Base-by-base conservation (phyloP, 2,113 vertebrate genomes). In the Oncorhynchus masou region DNA sequence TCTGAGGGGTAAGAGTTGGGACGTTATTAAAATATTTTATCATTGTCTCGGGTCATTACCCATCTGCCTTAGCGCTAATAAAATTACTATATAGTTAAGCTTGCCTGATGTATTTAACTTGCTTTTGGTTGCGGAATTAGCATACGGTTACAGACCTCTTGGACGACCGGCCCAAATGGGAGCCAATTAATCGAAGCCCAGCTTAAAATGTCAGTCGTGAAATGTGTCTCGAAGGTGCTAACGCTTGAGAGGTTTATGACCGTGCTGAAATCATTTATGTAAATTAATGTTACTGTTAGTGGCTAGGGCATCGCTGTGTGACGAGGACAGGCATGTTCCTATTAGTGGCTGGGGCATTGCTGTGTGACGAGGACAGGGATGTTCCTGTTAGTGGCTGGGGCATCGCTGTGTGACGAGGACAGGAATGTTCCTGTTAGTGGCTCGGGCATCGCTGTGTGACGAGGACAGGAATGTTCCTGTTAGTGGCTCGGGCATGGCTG, bases 21-120 rank as follows among this genome's bases (percentile, higher is more conserved):
- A 87, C 80, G 84, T 90, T 88, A 89, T 81, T 80, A 76, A 83
- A 16, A 16, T 82, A 74, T 86, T 89, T 84, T 82, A 85, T 88
- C 87, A 86, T 86, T 82, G 83, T 77, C 84, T 71, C 81, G 75
- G 74, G 78, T 87, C 87, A 88, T 91, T 89, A 90, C 79, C 84
- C 87, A 88, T 88, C 90, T 91, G 86, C 86, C 81, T 78, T 57
- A 82, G 86, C 79, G 48, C 79, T 83, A 81, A 90, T 90, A 86
- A 89, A 89, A 85, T 77, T 20, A 73, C 84, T 81, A 79, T 80
- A 83, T 73, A 81, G 81, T 83, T 79, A 81, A 74, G 19, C 39
- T 66, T 76, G 78, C 74, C 78, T 81, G 66, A 76, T 86, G 84
- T 80, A 82, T 84, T 85, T 85, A 80, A 71, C 57, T 67, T 48